Percentiles rank a stretch among this genome's conserved stretches.
Conservation (phyloP, 2,797 vertebrate genomes). For the Characodon lateralis region DNA sequence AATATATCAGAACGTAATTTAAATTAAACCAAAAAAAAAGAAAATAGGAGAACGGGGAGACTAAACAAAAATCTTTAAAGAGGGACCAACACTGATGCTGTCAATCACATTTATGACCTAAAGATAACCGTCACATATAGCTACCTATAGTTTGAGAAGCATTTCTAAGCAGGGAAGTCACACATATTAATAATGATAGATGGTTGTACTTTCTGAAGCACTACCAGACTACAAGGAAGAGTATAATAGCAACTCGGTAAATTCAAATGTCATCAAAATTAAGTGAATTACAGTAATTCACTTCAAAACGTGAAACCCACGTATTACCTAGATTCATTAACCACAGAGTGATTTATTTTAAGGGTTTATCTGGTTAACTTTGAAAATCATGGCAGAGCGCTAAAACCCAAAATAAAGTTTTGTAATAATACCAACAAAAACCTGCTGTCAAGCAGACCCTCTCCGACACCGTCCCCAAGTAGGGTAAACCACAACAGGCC, state of each 20-base stretch:
- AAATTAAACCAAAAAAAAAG: slow-evolving; percentile 21
- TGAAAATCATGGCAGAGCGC: neutral
- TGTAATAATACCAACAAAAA: slow-evolving; percentile 3
- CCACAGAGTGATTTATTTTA: neutral
- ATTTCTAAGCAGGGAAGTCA: slow-evolving; percentile 43
- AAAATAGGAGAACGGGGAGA: slow-evolving; percentile 4
- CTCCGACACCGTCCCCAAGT: neutral
- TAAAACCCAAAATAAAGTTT: neutral
- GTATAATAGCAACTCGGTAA: neutral
- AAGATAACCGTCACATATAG: slow-evolving; percentile 36
- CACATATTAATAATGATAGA: slow-evolving; percentile 41
- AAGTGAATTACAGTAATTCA: neutral
- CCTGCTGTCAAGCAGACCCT: neutral
- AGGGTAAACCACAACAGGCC: neutral
- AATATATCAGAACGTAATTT: slow-evolving; percentile 46
- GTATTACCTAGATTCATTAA: neutral
- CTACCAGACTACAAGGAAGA: slow-evolving; percentile 26
- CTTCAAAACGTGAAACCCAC: neutral
- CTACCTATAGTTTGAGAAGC: slow-evolving; percentile 30
- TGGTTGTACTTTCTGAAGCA: slow-evolving; percentile 29
- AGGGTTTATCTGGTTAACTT: neutral
- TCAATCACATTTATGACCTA: slow-evolving; percentile 34
- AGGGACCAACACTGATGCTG: slow-evolving; percentile 30
- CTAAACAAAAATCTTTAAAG: slow-evolving; percentile 39
- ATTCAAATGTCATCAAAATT: neutral